A percentile compares a stretch with the other conserved stretches of the same genome.
These are phyloP conservation scores for Henicopernis longicauda DNA, from an alignment of 2,113 vertebrate genomes.

Conservation along the genomic window DNA sequence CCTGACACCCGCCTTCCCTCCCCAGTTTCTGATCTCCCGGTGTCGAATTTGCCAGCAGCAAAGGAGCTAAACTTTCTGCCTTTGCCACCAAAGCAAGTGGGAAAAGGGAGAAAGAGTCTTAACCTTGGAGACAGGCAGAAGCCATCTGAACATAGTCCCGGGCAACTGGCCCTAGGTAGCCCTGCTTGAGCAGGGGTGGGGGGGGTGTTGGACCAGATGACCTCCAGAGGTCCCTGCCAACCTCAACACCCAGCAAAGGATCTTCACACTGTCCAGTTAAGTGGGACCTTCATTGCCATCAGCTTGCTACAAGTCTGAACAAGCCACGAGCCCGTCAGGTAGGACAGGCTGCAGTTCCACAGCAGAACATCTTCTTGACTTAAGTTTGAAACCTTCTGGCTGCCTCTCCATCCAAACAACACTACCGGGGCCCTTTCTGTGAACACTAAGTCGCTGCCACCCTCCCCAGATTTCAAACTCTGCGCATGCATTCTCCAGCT, in stretches of 20 bases:
- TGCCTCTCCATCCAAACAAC: neutral
- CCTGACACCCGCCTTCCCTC: neutral
- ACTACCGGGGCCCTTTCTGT: neutral
- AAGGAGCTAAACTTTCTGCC: neutral
- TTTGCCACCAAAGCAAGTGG: neutral
- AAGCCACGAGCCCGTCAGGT: neutral
- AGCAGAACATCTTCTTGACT: neutral
- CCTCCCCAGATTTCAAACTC: neutral
- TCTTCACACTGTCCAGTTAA: neutral
- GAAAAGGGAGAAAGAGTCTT: neutral
- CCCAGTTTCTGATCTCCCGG: neutral
- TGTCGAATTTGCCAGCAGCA: neutral
- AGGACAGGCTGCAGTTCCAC: neutral
- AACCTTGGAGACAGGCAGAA: neutral
- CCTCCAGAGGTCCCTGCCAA: neutral
- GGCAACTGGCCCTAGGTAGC: neutral
- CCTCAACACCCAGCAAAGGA: neutral
- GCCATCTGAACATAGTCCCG: accelerated
- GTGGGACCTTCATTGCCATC: neutral
- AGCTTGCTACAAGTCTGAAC: neutral
- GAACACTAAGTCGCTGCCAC: constrained; percentile 49
- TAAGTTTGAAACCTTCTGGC: neutral
- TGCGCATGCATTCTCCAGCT: neutral
- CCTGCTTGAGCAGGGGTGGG: neutral
- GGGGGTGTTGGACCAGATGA: neutral